Evolutionary conservation across 2,113 vertebrate genomes (phyloP), one percentile per base, ranked within the genome.

Genomic region (Elanoides forficatus): DNA sequence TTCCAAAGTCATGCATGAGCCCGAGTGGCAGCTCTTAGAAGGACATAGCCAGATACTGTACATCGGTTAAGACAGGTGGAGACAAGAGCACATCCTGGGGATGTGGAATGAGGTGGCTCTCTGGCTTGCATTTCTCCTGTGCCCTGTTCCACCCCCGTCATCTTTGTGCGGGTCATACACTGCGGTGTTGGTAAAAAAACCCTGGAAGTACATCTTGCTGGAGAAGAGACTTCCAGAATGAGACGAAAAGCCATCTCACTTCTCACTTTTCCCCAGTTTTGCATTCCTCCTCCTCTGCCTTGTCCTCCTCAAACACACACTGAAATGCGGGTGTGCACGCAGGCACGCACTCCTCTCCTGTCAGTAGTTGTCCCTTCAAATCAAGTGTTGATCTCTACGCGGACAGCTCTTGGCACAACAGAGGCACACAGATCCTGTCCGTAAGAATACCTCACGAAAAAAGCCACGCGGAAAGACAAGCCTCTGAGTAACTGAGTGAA

Each of bases 1-100:
- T 95, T 81, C 66, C 81, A 91, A 97, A 97, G 95, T 96, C 75
- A 78, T 45, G 18, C 74, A 22, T 89, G 67, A 97, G 32, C 73
- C 75, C 72, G 74, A 94, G 53, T 32, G 94, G 91, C 74, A 90
- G 66, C 53, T 94, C 82, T 55, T 86, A 79, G 89, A 82, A 89
- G 71, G 96, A 81, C 25, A 0, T 55, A 95, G 80, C 22, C 42
- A 67, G 79, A 68, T 76, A 76, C 62, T 91, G 56, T 90, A 78
- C 75, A 79, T 83, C 58, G 48, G 56, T 85, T 88, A 68, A 86
- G 82, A 58, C 73, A 87, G 55, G 52, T 22, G 26, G 67, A 88
- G 82, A 47, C 32, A 58, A 47, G 85, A 65, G 52, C 52, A 22
- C 23, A 17, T 93, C 48, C 78, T 26, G 48, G n/a, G 73, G 58